Evolutionary conservation across 2,797 vertebrate genomes (phyloP).

Genomic region (Perodicticus potto): DNA sequence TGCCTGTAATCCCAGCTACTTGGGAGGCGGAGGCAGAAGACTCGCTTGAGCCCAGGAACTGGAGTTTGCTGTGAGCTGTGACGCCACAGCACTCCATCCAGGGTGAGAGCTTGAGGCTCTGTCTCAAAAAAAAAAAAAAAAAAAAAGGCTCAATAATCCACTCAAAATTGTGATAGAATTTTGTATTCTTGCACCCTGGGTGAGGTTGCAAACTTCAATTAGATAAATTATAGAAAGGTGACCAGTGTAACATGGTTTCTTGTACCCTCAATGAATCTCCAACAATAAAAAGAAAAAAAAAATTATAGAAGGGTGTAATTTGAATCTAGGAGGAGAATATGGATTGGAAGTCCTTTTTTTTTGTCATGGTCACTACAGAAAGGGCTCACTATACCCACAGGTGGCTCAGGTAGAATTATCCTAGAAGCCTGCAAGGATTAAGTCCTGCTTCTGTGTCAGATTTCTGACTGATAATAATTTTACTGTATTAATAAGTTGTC

Average conservation of each 20-base stretch:
- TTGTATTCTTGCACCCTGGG: slow-evolving; percentile 38
- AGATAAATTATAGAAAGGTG: slow-evolving; percentile 60
- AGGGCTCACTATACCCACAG: neutral
- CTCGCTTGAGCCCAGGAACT: too few relatives aligned
- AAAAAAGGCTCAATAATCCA: neutral
- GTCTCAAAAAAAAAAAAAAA: too few relatives aligned
- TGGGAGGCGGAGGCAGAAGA: too few relatives aligned
- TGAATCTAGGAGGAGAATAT: slow-evolving; percentile 43
- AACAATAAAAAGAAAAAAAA: too few relatives aligned
- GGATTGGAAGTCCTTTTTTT: neutral
- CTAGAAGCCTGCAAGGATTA: slow-evolving; percentile 1
- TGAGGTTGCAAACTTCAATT: neutral
- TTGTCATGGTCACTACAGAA: slow-evolving; percentile 28
- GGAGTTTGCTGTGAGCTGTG: too few relatives aligned
- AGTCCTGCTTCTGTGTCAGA: neutral
- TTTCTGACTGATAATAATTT: slow-evolving; percentile 27
- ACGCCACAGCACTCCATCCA: too few relatives aligned
- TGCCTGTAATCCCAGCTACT: too few relatives aligned
- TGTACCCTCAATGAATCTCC: too few relatives aligned
- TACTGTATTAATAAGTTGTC: slow-evolving; percentile 45
- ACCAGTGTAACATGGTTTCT: too few relatives aligned
- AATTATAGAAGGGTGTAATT: slow-evolving; percentile 60
- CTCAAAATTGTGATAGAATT: slow-evolving; percentile 2
- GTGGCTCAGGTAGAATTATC: slow-evolving; percentile 15
- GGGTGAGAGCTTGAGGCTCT: too few relatives aligned